A percentile compares a stretch with the other conserved stretches of the same genome.
phyloP scores from a whole-genome alignment of 2,888 invertebrate species.

The Leptinotarsa rubiginosa region DNA sequence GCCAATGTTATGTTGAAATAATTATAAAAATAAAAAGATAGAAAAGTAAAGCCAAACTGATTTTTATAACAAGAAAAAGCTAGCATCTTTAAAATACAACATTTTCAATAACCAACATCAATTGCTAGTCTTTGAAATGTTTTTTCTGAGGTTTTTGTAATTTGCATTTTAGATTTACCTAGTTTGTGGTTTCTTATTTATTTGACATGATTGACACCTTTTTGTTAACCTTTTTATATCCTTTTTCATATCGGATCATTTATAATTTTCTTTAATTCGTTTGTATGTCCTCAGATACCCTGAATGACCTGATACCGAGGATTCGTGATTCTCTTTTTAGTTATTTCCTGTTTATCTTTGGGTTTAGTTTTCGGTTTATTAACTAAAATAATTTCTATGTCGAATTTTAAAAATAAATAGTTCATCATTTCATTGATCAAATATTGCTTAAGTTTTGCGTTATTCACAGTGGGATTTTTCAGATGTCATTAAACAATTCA shows the following conservation, averaged over 20 bases:
- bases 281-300: constrained; percentile 4
- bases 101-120: too few species aligned
- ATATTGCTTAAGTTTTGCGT: background rate
- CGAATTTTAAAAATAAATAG: background rate
- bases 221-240: constrained; percentile 52
- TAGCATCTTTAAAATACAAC: too few species aligned
- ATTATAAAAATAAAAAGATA: too few species aligned
- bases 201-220: constrained; percentile 56
- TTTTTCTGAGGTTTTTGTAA: constrained; percentile 51
- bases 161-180: constrained; percentile 53
- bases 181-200: constrained; percentile 47
- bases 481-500: background rate
- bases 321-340: background rate
- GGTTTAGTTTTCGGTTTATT: background rate
- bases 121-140: constrained; percentile 54
- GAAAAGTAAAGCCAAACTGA: too few species aligned
- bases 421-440: background rate
- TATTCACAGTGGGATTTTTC: constrained; percentile 1
- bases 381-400: background rate
- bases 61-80: too few species aligned
- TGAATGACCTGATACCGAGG: background rate
- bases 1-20: too few species aligned
- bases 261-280: constrained; percentile 8
- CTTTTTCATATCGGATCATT: background rate
- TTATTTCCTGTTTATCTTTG: background rate